Conservation (phyloP, 2,888 invertebrate genomes). For the Dynastes grantii region DNA sequence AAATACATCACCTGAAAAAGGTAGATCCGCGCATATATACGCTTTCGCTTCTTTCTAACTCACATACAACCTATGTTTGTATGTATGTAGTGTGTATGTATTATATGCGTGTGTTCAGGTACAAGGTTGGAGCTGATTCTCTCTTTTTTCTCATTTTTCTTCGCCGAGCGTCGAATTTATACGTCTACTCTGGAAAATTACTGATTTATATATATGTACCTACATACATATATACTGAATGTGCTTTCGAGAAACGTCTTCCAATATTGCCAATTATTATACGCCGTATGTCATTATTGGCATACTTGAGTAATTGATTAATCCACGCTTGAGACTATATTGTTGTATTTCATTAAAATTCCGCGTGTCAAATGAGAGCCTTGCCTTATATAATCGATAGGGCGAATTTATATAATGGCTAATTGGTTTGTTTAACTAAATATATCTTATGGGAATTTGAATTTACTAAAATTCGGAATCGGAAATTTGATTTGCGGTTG, state of each 20-base stretch:
- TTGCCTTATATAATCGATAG: no score
- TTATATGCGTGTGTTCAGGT: constrained; percentile 15
- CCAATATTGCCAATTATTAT: constrained; percentile 34
- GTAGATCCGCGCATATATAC: constrained; percentile 52
- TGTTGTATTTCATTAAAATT: not conserved
- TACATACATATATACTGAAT: constrained; percentile 17
- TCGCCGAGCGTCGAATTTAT: constrained; percentile 23
- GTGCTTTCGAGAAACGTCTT: constrained; percentile 18
- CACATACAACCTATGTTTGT: constrained; percentile 4
- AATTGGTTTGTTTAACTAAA: no score
- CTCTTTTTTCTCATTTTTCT: constrained; percentile 25
- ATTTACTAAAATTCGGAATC: no score
- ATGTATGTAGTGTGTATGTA: not conserved
- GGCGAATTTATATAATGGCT: no score
- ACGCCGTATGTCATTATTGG: not conserved
- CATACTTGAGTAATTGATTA: not conserved
- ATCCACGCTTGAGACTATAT: not conserved
- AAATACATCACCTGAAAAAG: constrained; percentile 63
- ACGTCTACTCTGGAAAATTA: constrained; percentile 40
- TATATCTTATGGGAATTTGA: no score
- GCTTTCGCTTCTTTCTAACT: constrained; percentile 36
- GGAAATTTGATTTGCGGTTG: no score
- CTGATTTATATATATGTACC: constrained; percentile 30
- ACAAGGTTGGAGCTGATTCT: constrained; percentile 29
- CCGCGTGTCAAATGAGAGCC: not conserved